phyloP scores from a whole-genome alignment of 1,140 invertebrate genomes.

The Drosophila littoralis region DNA sequence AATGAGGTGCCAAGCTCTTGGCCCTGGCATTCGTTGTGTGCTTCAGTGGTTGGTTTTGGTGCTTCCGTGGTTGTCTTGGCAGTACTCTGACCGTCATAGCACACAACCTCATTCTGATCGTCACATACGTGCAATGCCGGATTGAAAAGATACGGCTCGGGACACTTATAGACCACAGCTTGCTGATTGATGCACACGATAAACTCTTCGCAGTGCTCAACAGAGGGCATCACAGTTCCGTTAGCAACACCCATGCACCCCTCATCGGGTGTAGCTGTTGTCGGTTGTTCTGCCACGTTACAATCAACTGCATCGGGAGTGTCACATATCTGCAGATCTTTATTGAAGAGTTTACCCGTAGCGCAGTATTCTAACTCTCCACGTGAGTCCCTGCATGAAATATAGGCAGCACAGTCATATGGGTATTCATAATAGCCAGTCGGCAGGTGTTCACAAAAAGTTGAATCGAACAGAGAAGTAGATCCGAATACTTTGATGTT shows the following conservation, averaged over 20 bases:
- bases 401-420: constrained; percentile 58
- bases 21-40: constrained; percentile 31
- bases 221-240: constrained; percentile 36
- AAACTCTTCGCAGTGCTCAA: constrained; percentile 44
- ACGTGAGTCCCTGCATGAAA: constrained; percentile 39
- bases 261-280: constrained; percentile 13
- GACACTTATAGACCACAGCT: constrained; percentile 29
- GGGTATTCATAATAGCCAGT: constrained; percentile 52
- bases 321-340: constrained; percentile 51
- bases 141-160: constrained; percentile 47
- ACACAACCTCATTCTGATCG: constrained; percentile 34
- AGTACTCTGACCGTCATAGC: constrained; percentile 32
- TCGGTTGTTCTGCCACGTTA: constrained; percentile 7
- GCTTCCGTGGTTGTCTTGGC: neutral
- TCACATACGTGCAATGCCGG: constrained; percentile 47
- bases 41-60: neutral
- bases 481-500: neutral
- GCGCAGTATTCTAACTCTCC: constrained; percentile 52
- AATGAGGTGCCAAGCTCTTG: constrained; percentile 41
- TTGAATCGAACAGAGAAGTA: neutral
- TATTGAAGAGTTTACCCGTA: constrained; percentile 49
- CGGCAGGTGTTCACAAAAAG: constrained; percentile 15
- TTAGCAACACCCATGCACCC: constrained; percentile 24
- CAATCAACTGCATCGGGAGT: constrained; percentile 59
- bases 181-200: constrained; percentile 37